phyloP scores from a whole-genome alignment of 1,140 invertebrate genomes.

The Macrocentrus cingulum region DNA sequence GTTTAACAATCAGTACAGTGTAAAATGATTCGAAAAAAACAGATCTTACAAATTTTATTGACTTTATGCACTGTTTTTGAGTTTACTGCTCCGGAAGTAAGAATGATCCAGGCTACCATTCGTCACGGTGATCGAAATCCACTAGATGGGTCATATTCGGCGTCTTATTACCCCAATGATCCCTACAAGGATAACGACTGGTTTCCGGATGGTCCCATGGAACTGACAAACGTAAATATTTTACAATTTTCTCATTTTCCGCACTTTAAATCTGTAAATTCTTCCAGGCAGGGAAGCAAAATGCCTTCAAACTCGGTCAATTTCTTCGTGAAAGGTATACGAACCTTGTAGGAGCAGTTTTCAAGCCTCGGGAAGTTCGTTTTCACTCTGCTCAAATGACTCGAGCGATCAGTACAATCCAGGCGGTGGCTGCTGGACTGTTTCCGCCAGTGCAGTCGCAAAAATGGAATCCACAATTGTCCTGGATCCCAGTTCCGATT shows the following conservation, averaged over 20 bases:
- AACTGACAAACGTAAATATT: conserved; percentile 31
- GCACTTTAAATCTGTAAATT: not conserved
- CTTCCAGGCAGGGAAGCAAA: conserved; percentile 23
- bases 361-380: conserved; percentile 7
- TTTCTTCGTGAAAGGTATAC: conserved; percentile 21
- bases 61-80: too few relatives aligned
- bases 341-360: conserved; percentile 16
- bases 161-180: conserved; percentile 38
- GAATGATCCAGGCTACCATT: conserved; percentile 33
- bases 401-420: conserved; percentile 22
- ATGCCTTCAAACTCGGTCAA: conserved; percentile 23
- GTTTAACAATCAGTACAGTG: too few relatives aligned
- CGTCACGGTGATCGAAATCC: conserved; percentile 49
- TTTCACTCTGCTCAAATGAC: conserved; percentile 15
- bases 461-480: conserved; percentile 25
- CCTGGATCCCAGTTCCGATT: conserved; percentile 28
- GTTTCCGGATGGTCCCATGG: conserved; percentile 38
- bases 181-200: conserved; percentile 38
- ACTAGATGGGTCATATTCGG: conserved; percentile 23
- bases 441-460: conserved; percentile 20
- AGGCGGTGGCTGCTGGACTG: conserved; percentile 27
- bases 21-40: too few relatives aligned
- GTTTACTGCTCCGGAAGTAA: too few relatives aligned
- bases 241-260: not conserved
- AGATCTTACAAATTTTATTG: too few relatives aligned